Evolutionary conservation across 2,797 vertebrate species (phyloP).

Genomic region (Cossypha polioptera): DNA sequence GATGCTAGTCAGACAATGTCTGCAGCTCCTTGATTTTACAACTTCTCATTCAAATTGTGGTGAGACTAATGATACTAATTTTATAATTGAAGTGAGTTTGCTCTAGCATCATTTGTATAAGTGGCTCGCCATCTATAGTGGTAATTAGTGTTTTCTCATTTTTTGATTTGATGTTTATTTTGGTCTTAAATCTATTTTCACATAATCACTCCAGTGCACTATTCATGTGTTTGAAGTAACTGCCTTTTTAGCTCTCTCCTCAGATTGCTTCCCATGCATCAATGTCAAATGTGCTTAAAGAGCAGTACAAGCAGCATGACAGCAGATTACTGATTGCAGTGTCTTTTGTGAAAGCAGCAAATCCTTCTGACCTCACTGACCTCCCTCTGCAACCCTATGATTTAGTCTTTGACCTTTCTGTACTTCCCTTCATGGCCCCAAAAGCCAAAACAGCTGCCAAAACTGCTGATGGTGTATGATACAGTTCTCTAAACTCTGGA

Average conservation of each 20-base stretch:
- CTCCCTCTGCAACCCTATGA: background rate
- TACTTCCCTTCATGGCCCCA: background rate
- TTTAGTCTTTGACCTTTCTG: conserved; percentile 36
- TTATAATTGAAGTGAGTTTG: background rate
- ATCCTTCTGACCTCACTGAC: background rate
- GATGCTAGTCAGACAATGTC: background rate
- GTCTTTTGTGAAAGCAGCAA: conserved; percentile 32
- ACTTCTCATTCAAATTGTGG: background rate
- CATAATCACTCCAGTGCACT: background rate
- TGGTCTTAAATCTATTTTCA: background rate
- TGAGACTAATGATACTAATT: background rate
- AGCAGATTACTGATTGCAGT: conserved; percentile 14
- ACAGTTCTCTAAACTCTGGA: background rate
- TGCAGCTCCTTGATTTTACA: background rate
- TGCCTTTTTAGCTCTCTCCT: background rate
- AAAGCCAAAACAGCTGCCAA: background rate
- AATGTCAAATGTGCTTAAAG: background rate
- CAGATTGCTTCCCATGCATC: conserved; percentile 3
- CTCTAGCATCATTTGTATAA: background rate
- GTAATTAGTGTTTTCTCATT: background rate
- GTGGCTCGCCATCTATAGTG: background rate
- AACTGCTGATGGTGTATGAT: background rate
- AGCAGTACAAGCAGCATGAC: background rate
- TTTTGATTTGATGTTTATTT: background rate
- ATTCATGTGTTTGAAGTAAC: background rate